Evolutionary conservation across 2,113 vertebrate species (phyloP), one percentile per base, ranked within the genome.

Genomic region (Thymallus thymallus): DNA sequence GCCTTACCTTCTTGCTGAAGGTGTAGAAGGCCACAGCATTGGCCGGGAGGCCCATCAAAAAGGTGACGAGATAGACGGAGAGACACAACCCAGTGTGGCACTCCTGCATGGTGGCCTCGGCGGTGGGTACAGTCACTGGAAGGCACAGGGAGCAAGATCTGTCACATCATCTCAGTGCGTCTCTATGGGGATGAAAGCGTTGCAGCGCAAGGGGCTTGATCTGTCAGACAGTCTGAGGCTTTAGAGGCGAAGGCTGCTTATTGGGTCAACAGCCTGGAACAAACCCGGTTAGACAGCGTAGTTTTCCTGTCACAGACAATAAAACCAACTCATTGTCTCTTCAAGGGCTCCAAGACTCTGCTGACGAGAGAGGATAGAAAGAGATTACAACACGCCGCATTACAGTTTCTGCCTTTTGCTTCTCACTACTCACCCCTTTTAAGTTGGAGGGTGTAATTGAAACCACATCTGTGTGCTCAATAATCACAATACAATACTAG

Each of bases 11-110:
- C 56, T 68, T 66, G 76, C 88, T 13, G 70, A 97, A 95, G 0
- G 94, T 93, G 79, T 90, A 90, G 51, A 97, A 94, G 20, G 95
- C 95, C 67, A 98, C 82, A 62, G 93, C 1, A 20, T 97, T 98
- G 82, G 93, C 82, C 0, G 96, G 96, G 68, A 97, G 87, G 20
- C 96, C 96, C 0, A 92, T 89, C 74, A 94, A 4, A 48, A 98
- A 95, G 75, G 95, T 95, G 26, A 95, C 0, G 74, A 94, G 3
- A 83, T 96, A 97, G 82, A 96, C 79, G 0, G 86, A 41, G n/a
- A 98, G 88, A 76, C 94, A 91, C 73, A 93, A 62, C 0, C 72
- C 63, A 1, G 69, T 89, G 65, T 86, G 80, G 63, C 73, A 88
- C 51, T 71, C 14, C 80, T 90, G 89, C 85, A 82, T 81, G 32